A percentile compares a stretch with the other conserved stretches of the same genome.
These are phyloP conservation scores for Acrobasis repandana DNA, from an alignment of 2,888 invertebrate genomes.

Conservation along the genomic window DNA sequence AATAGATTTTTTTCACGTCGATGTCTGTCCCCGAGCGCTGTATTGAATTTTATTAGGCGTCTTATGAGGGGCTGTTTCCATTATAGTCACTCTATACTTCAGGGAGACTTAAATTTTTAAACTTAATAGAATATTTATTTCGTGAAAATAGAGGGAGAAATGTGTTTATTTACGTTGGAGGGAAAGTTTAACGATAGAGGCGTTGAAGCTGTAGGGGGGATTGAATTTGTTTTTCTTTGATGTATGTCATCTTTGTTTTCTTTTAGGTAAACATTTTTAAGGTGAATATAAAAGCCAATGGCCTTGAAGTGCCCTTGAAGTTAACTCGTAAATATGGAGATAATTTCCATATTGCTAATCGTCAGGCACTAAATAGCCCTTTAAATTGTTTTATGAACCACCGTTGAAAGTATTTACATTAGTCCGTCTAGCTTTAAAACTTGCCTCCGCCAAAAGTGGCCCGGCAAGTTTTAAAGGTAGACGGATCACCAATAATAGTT, in stretches of 20 bases:
- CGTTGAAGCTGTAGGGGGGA: not conserved
- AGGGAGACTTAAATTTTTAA: conserved; percentile 32
- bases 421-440: no score
- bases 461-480: no score
- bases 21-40: conserved; percentile 39
- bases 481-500: no score
- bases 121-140: conserved; percentile 19
- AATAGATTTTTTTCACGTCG: conserved; percentile 43
- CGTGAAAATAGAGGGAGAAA: conserved; percentile 3
- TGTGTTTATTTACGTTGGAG: conserved; percentile 4
- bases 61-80: conserved; percentile 46
- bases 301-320: no score
- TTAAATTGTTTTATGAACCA: no score
- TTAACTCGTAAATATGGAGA: no score
- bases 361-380: no score
- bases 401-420: no score
- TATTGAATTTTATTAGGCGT: conserved; percentile 54
- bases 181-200: not conserved
- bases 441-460: no score
- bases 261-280: no score
- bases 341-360: no score
- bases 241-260: not conserved
- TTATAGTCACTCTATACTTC: conserved; percentile 46
- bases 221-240: not conserved
- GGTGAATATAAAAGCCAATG: no score